Evolutionary conservation across 2,113 vertebrate species (phyloP), one percentile per base, ranked within the genome.

Genomic region (Hippocampus barbouri): DNA sequence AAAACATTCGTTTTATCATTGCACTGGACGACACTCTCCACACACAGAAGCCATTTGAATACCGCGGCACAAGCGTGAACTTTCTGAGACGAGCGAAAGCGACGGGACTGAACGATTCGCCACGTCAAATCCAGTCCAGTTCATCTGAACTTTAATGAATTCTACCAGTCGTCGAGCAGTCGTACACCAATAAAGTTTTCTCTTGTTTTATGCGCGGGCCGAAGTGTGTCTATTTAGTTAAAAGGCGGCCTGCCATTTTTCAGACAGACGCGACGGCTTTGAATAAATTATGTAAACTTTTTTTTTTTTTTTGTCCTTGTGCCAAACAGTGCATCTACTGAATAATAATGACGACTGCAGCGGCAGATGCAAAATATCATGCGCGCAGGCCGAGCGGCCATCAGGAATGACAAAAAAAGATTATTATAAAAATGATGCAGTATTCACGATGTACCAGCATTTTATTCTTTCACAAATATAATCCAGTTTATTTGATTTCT

Each of bases 261-360:
- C 86, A 89, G 87, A 91, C 93, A 91, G 87, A 90, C 88, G 93
- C 91, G 87, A 94, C 81, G 80, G 91, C 88, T 91, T 91, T 88
- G 92, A 91, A 94, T 92, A 94, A 94, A 94, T 92, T 92, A 93
- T 91, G 89, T 81, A 91, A 93, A 93, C 93, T 89, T 27, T 59
- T 59, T 27, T 53, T 53, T 53, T 53, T 53, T 59, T 59, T 90
- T 86, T 92, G 89, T 93, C 91, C 88, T 88, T 93, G 81, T 91
- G 92, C 89, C 92, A 92, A 91, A 85, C 84, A 86, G 83, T 84
- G 87, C 87, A 90, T 86, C 89, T 72, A 23, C 69, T 91, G 93
- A 93, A 93, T 92, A 90, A 85, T 87, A 93, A 94, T 80, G 78
- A 92, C 87, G 45, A 68, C 75, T 79, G 84, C 56, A 83, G 83